Conservation (phyloP, 2,797 vertebrate species). For the Propithecus perrieri region DNA sequence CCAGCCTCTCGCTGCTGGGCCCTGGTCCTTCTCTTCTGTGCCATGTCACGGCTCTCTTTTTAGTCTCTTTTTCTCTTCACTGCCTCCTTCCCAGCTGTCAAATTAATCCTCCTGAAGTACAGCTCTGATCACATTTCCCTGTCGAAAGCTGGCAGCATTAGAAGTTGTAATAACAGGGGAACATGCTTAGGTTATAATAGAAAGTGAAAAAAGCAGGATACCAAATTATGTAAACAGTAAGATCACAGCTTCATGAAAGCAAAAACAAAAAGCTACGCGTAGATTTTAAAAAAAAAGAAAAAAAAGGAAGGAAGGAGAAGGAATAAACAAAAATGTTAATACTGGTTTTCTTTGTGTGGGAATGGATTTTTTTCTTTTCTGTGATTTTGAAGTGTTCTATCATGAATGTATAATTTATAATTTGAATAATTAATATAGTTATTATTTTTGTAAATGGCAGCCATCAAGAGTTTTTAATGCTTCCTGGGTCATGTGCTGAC, state of each 20-base stretch:
- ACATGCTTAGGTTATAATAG: neutral
- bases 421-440: neutral
- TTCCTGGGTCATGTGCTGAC: neutral
- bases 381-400: constrained; percentile 33
- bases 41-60: neutral
- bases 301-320: neutral
- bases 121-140: neutral
- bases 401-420: neutral
- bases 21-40: neutral
- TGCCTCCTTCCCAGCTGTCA: neutral
- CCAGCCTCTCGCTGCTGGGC: neutral
- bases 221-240: constrained; percentile 20
- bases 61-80: neutral
- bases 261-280: neutral
- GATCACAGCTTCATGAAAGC: constrained; percentile 5
- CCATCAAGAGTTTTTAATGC: neutral
- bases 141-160: neutral
- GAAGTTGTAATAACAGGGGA: neutral
- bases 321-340: neutral
- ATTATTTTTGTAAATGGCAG: neutral
- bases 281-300: neutral
- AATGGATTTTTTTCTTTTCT: neutral
- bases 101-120: neutral
- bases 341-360: neutral
- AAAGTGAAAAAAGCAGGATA: neutral